phyloP scores from a whole-genome alignment of 2,113 vertebrate species.

The Todiramphus chloris region DNA sequence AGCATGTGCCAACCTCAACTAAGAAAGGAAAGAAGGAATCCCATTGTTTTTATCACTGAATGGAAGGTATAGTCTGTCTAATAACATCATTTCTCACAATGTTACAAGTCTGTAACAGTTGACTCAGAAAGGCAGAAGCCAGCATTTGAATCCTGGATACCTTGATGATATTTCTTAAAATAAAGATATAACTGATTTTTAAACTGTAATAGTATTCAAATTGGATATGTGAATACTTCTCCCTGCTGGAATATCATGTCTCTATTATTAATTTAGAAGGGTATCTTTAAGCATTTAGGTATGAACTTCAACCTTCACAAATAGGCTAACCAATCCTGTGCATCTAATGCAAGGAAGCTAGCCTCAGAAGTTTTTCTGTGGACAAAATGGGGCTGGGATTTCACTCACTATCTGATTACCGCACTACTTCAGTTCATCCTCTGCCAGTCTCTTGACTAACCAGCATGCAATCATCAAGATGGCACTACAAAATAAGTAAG shows the following conservation, averaged over 20 bases:
- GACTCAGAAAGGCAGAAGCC: neutral
- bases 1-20: neutral
- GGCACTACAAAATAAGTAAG: neutral
- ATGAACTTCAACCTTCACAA: neutral
- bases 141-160: neutral
- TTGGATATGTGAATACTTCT: neutral
- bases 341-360: neutral
- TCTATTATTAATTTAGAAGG: neutral
- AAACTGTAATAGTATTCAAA: neutral
- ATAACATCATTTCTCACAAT: neutral
- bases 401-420: neutral
- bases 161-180: neutral
- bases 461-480: neutral
- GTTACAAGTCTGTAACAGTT: neutral
- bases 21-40: neutral
- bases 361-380: neutral
- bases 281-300: neutral
- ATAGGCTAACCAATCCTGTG: neutral
- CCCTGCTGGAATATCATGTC: neutral
- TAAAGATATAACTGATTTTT: neutral
- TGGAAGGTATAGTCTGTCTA: neutral
- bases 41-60: neutral
- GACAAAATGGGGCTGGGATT: neutral
- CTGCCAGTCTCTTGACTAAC: neutral
- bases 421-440: neutral